phyloP scores from a whole-genome alignment of 2,113 vertebrate genomes.

The Marmota monax region DNA sequence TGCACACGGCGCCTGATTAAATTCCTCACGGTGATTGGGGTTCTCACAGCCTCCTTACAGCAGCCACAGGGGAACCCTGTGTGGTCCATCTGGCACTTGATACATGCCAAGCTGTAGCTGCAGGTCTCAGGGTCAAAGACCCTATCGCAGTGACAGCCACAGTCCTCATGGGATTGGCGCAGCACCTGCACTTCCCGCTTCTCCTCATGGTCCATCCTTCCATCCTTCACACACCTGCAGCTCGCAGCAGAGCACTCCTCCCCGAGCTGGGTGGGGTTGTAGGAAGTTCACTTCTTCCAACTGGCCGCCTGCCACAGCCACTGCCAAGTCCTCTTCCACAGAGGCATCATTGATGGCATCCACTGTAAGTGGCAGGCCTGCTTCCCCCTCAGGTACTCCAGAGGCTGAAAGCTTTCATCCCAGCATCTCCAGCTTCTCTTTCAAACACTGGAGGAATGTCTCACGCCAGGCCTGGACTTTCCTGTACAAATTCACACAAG shows the following conservation, averaged over 20 bases:
- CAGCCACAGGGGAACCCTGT: no score
- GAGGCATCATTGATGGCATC: conserved; percentile 92
- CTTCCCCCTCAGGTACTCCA: conserved; percentile 68
- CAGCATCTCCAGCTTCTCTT: conserved; percentile 93
- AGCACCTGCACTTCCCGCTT: conserved; percentile 95
- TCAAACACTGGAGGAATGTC: conserved; percentile 92
- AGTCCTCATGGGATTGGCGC: conserved; percentile 95
- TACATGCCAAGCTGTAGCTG: conserved; percentile 95
- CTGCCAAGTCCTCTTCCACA: conserved; percentile 93
- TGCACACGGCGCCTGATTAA: conserved; percentile 95
- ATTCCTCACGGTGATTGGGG: conserved; percentile 95
- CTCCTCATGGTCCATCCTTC: conserved; percentile 97
- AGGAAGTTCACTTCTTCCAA: conserved; percentile 93
- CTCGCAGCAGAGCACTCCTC: conserved; percentile 93
- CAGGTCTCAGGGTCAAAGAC: conserved; percentile 98
- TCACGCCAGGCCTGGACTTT: conserved; percentile 90
- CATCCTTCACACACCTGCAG: conserved; percentile 94
- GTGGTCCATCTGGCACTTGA: conserved; percentile 99
- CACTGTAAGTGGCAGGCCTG: conserved; percentile 78
- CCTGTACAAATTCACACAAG: conserved; percentile 93
- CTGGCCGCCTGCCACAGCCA: conserved; percentile 88
- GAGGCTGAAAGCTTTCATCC: conserved; percentile 94
- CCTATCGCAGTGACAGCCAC: conserved; percentile 94
- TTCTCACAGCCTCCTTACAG: conserved; percentile 97
- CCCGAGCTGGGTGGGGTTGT: conserved; percentile 94